Percentiles rank a stretch among this genome's conserved stretches.
These are phyloP conservation scores for Achroia grisella DNA, from an alignment of 1,140 invertebrate species.

Conservation along the genomic window DNA sequence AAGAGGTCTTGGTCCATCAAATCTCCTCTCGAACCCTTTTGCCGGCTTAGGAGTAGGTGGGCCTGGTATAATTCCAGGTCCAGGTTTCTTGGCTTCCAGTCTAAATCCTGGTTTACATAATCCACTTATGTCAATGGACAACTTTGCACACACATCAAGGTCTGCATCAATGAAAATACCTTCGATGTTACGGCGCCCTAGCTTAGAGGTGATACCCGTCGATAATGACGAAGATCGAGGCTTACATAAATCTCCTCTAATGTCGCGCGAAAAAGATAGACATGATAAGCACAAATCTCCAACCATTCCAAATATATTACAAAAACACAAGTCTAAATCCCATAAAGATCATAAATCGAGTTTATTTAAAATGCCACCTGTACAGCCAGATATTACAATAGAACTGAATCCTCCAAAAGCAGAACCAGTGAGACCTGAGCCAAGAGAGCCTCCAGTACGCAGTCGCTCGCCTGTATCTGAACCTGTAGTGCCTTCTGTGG, in stretches of 20 bases:
- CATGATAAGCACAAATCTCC: slow-evolving; percentile 66
- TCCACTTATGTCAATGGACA: slow-evolving; percentile 53
- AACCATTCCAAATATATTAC: slow-evolving; percentile 69
- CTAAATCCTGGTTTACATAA: slow-evolving; percentile 57
- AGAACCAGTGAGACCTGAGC: slow-evolving; percentile 44
- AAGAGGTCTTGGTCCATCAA: slow-evolving; percentile 46
- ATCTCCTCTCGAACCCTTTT: slow-evolving; percentile 64
- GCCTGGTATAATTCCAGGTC: slow-evolving; percentile 58
- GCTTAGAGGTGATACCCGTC: slow-evolving; percentile 70
- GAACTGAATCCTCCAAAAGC: slow-evolving; percentile 68
- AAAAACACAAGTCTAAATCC: slow-evolving; percentile 64
- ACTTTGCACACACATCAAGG: slow-evolving; percentile 64
- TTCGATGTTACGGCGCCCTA: slow-evolving; percentile 63
- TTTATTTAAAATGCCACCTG: slow-evolving; percentile 64
- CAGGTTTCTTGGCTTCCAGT: slow-evolving; percentile 72
- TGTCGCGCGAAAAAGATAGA: slow-evolving; percentile 57
- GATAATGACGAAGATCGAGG: slow-evolving; percentile 61
- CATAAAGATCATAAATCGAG: slow-evolving; percentile 65
- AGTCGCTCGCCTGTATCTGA: slow-evolving; percentile 17
- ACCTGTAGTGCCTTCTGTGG: slow-evolving; percentile 9
- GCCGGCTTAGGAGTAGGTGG: slow-evolving; percentile 54
- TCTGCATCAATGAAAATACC: slow-evolving; percentile 70
- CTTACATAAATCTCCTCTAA: slow-evolving; percentile 52
- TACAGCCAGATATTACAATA: slow-evolving; percentile 70
- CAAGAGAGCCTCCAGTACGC: slow-evolving; percentile 24